phyloP scores from a whole-genome alignment of 2,797 vertebrate genomes.

The Chiroxiphia lanceolata region DNA sequence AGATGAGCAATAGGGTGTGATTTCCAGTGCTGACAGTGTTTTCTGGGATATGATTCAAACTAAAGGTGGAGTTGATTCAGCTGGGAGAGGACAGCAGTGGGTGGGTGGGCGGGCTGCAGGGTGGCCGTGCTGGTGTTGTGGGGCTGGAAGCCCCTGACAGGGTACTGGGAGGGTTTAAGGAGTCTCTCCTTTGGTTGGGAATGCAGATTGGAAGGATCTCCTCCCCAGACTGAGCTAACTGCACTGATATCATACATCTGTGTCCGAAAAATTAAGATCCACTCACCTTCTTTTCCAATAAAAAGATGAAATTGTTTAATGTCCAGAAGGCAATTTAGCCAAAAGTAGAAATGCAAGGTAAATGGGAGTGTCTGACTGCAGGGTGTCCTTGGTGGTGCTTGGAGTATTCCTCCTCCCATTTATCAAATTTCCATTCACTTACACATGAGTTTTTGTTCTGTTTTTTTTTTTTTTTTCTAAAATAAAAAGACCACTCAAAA shows the following conservation, averaged over 20 bases:
- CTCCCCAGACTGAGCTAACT: background rate
- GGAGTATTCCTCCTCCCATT: background rate
- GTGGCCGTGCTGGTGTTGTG: slow-evolving; percentile 57
- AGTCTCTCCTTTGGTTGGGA: slow-evolving; percentile 46
- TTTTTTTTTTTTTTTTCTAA: too few species aligned
- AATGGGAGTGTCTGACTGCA: background rate
- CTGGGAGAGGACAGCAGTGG: background rate
- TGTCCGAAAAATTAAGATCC: background rate
- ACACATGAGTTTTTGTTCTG: background rate
- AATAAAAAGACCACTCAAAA: background rate
- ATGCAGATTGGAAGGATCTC: slow-evolving; percentile 21
- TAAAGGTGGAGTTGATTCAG: background rate
- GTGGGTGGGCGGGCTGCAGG: too few species aligned
- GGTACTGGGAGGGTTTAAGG: slow-evolving; percentile 29
- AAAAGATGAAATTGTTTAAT: background rate
- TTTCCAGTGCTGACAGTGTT: background rate
- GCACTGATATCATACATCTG: background rate
- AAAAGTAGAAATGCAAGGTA: background rate
- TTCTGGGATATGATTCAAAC: slow-evolving; percentile 9
- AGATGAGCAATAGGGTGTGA: rapidly evolving
- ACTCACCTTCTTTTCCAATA: background rate
- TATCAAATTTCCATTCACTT: slow-evolving; percentile 10
- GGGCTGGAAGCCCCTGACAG: slow-evolving; percentile 45
- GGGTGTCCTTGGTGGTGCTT: background rate
- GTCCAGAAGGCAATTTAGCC: background rate